Evolutionary conservation across 2,113 vertebrate genomes (phyloP), one percentile per base, ranked within the genome.

Genomic region (Leuciscus idus): DNA sequence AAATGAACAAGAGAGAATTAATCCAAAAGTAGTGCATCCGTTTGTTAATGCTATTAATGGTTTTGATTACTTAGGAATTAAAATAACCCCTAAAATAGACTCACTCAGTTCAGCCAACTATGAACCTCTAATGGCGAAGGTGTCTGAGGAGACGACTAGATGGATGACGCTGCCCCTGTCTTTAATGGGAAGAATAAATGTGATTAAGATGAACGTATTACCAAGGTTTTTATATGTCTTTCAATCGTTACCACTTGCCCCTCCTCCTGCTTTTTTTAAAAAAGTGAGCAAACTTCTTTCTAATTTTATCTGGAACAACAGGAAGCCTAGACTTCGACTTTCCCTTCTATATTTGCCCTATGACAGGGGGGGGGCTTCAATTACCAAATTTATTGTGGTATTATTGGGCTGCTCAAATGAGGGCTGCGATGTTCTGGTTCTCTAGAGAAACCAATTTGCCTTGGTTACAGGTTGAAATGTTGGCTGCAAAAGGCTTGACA

Each of bases 181-280:
- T 52, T 30, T 77, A 30, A 77, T 77, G 26, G 74, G 74, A 77
- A 77, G 74, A 77, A 52, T 77, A 77, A 77, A 78, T 33, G 75
- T 57, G 48, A 77, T 77, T 77, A 50, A 76, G 74, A 76, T 76
- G n/a, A 76, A 30, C 6, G 30, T 76, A 52, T 3, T 52, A 4
- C 30, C 70, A 2, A 73, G 23, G 6, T 73, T 23, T 73, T 3
- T 30, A 30, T 73, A 73, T 73, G 7, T 73, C 21, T 73, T 73
- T 43, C 36, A 73, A 19, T 73, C 70, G 17, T 43, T 43, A 43
- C 70, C 70, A 8, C 33, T 73, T 17, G 4, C 36, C 19, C 36
- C 30, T 23, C 70, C 66, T 15, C 66, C 26, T 11, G 12, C 6
- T 3, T 39, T 73, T 39, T 43, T 73, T 73, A 30, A 30, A 30